Conservation (phyloP, 1,140 invertebrate species). For the Hyphantria cunea region DNA sequence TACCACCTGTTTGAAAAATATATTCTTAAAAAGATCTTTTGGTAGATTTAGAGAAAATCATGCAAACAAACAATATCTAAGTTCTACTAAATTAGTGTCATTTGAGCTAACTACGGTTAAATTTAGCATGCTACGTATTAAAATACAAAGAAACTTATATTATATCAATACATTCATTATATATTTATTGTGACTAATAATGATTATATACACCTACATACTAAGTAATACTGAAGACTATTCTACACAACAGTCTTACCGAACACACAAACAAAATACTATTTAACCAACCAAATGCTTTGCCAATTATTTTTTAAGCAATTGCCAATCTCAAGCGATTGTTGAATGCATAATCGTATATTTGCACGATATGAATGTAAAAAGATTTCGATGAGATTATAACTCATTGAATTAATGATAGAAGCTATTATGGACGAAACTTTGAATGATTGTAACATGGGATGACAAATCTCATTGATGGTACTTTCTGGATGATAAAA, state of each 20-base stretch:
- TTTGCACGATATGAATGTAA: too few relatives aligned
- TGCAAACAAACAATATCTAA: slow-evolving; percentile 15
- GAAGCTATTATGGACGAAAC: too few relatives aligned
- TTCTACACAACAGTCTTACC: too few relatives aligned
- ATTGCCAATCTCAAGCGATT: slow-evolving; percentile 2
- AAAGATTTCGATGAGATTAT: neutral
- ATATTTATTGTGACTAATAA: too few relatives aligned
- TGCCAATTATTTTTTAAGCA: too few relatives aligned
- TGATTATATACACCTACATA: too few relatives aligned
- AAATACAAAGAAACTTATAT: neutral
- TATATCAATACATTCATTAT: neutral
- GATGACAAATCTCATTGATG: too few relatives aligned
- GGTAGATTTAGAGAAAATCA: neutral
- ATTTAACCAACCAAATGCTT: too few relatives aligned
- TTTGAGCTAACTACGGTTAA: slow-evolving; percentile 15
- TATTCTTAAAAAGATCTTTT: slow-evolving; percentile 1
- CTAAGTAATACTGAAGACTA: too few relatives aligned
- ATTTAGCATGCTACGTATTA: neutral
- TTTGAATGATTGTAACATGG: too few relatives aligned
- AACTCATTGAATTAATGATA: neutral
- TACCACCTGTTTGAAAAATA: slow-evolving; percentile 64
- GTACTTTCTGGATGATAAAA: too few relatives aligned
- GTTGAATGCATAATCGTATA: slow-evolving; percentile 20
- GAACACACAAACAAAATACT: too few relatives aligned
- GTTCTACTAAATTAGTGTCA: slow-evolving; percentile 2